These are phyloP conservation scores for Drosophila mayri DNA, from an alignment of 1,140 invertebrate species.

Conservation along the genomic window DNA sequence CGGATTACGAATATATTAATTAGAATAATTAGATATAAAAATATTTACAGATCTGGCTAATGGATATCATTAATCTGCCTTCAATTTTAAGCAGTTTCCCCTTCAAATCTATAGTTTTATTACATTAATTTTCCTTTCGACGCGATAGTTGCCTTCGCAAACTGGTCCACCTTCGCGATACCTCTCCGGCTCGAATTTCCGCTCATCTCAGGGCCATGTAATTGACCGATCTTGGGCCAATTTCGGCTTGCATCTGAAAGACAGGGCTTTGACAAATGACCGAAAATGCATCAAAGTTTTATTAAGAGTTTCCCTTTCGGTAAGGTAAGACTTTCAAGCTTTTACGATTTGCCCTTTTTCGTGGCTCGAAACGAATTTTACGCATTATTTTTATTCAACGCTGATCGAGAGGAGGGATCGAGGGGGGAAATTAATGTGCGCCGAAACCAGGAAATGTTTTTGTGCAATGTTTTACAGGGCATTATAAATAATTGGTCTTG, in stretches of 20 bases:
- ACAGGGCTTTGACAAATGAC: constrained; percentile 64
- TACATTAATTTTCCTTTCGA: constrained; percentile 3
- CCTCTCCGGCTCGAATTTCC: not conserved
- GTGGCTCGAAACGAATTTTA: constrained; percentile 58
- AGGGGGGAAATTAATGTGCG: constrained; percentile 54
- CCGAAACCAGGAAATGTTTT: constrained; percentile 45
- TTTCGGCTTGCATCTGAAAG: constrained; percentile 45
- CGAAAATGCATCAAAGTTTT: constrained; percentile 67
- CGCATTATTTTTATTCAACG: constrained; percentile 53
- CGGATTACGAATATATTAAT: not conserved
- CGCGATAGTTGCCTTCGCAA: constrained; percentile 1
- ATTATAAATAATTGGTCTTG: constrained; percentile 77
- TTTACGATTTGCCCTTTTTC: constrained; percentile 40
- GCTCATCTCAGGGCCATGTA: constrained; percentile 19
- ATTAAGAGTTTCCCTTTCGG: constrained; percentile 67
- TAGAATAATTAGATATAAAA: not conserved
- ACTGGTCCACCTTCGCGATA: constrained; percentile 8
- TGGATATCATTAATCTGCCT: constrained; percentile 9
- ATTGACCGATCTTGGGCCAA: constrained; percentile 45
- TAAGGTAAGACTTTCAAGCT: constrained; percentile 49
- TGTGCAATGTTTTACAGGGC: constrained; percentile 72
- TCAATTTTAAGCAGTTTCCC: constrained; percentile 2
- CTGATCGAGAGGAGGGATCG: constrained; percentile 7
- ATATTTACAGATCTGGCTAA: not conserved
- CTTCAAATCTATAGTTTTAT: not conserved